Conservation (phyloP, 2,113 vertebrate genomes). For the Engraulis encrasicolus region DNA sequence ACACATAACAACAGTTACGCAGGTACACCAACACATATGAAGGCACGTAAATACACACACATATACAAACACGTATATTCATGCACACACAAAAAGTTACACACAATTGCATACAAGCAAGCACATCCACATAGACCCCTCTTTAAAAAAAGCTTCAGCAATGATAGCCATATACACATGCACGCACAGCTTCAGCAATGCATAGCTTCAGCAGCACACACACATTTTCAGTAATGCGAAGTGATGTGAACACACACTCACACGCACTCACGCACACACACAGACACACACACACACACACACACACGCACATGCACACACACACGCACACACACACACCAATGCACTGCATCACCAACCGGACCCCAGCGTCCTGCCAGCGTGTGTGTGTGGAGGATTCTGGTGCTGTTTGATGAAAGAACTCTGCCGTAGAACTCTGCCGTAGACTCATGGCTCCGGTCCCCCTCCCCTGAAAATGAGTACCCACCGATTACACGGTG, state of each 20-base stretch:
- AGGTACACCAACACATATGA: slow-evolving; percentile 44
- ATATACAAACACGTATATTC: background rate
- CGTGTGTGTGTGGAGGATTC: slow-evolving; percentile 72
- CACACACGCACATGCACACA: slow-evolving; percentile 17
- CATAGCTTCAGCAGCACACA: too few species aligned
- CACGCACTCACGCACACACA: slow-evolving; percentile 24
- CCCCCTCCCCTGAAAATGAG: slow-evolving; percentile 60
- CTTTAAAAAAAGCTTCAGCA: too few species aligned
- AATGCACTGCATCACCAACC: slow-evolving; percentile 7
- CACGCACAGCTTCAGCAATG: too few species aligned
- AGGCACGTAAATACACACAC: background rate
- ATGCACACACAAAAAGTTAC: background rate
- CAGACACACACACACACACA: background rate
- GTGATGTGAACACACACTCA: too few species aligned
- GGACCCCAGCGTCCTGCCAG: slow-evolving; percentile 69
- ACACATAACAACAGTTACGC: slow-evolving; percentile 29
- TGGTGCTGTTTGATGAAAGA: slow-evolving; percentile 80
- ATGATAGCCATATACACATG: background rate
- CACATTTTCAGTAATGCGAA: too few species aligned
- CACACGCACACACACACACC: slow-evolving; percentile 52
- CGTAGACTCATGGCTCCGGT: slow-evolving; percentile 75
- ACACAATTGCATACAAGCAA: background rate
- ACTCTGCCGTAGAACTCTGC: slow-evolving; percentile 73
- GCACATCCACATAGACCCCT: background rate
- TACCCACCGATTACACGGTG: background rate